Evolutionary conservation across 2,113 vertebrate genomes (phyloP), one percentile per base, ranked within the genome.

Genomic region (Odocoileus hemionus): DNA sequence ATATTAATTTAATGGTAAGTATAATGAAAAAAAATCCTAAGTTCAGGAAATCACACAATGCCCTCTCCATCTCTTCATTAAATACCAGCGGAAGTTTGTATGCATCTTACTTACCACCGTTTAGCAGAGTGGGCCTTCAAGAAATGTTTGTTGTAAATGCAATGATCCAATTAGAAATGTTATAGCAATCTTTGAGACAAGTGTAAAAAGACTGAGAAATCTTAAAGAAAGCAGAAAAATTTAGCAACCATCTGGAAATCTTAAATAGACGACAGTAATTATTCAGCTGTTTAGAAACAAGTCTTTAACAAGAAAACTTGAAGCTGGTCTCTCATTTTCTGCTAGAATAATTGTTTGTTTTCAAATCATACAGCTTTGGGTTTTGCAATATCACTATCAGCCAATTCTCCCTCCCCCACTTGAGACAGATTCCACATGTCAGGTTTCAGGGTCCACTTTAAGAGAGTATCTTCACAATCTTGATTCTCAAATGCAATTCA

Each of bases 231-330:
- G 97, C 95, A 61, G 97, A 88, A 98, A 95, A 96, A 85, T 94
- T 83, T 70, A 96, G 96, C 93, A 98, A 96, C 98, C 98, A 98
- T 98, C 97, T 98, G 98, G 97, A 98, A 96, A 97, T 97, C 97
- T 95, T 87, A 97, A 98, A 98, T 97, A 97, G 98, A 90, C 8
- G 87, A 86, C 70, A 50, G 96, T 97, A 97, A 98, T 98, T 98
- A 98, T 98, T 98, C 97, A 87, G 97, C 98, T 98, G 97, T 98
- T 97, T 96, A 97, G 97, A 98, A 98, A 98, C 98, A 98, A 97
- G 97, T 26, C 86, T 92, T 92, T 93, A 95, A 96, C 96, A 89
- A 88, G 97, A 92, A 97, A 86, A 84, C 94, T 95, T 64, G 92
- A 97, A 95, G 87, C 84, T 92, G 90, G 87, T 95, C 97, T 96